Conservation (phyloP, 2,797 vertebrate genomes). For the Eutrigla gurnardus region DNA sequence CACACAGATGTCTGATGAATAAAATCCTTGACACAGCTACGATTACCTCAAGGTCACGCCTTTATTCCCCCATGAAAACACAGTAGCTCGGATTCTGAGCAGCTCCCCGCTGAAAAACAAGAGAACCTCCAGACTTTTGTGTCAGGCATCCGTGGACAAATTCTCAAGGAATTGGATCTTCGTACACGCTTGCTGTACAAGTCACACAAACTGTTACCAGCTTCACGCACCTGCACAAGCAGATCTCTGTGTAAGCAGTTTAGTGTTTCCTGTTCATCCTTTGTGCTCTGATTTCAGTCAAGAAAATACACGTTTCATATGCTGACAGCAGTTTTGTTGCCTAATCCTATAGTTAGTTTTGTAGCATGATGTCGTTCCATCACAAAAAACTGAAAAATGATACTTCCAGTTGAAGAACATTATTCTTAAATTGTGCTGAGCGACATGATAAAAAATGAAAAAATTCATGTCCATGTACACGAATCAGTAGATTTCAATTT, state of each 20-base stretch:
- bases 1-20: constrained; percentile 37
- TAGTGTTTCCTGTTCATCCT: constrained; percentile 26
- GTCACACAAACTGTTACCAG: constrained; percentile 34
- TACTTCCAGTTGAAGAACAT: too few species aligned
- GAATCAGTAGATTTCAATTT: too few species aligned
- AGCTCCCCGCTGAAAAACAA: constrained; percentile 39
- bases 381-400: too few species aligned
- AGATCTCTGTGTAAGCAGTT: constrained; percentile 27
- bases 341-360: too few species aligned
- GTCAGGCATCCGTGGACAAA: constrained; percentile 23
- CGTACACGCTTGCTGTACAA: constrained; percentile 50
- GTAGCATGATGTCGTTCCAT: too few species aligned
- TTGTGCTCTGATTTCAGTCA: not conserved
- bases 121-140: constrained; percentile 51
- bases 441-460: too few species aligned
- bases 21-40: constrained; percentile 38
- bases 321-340: too few species aligned
- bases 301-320: not conserved
- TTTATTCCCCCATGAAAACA: constrained; percentile 53
- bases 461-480: too few species aligned
- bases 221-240: constrained; percentile 63
- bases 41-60: constrained; percentile 46
- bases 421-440: too few species aligned
- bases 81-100: constrained; percentile 33
- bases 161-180: constrained; percentile 36